phyloP scores from a whole-genome alignment of 1,140 invertebrate species.

The Babylonia areolata region DNA sequence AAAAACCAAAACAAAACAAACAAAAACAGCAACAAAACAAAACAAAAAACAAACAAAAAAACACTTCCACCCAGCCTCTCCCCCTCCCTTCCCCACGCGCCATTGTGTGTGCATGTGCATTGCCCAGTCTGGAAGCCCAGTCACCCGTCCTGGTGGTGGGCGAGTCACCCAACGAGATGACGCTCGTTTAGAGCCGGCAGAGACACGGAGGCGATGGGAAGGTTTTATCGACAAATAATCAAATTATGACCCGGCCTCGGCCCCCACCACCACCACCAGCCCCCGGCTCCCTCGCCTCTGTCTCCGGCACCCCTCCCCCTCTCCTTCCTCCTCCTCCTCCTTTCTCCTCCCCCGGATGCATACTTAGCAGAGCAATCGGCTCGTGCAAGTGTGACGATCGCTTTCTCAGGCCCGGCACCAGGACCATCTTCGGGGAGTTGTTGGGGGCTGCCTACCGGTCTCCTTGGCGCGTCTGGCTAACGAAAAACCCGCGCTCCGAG shows the following conservation, averaged over 20 bases:
- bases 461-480: conserved; percentile 36
- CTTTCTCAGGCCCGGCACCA: conserved; percentile 35
- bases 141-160: background rate
- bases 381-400: conserved; percentile 31
- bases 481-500: conserved; percentile 25
- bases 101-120: background rate
- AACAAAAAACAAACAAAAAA: too few species aligned
- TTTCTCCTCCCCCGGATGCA: background rate
- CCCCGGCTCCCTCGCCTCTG: background rate
- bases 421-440: conserved; percentile 32
- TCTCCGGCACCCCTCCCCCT: background rate
- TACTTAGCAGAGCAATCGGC: conserved; percentile 33
- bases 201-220: conserved; percentile 37
- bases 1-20: too few species aligned
- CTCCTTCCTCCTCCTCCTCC: background rate
- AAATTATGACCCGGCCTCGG: conserved; percentile 35
- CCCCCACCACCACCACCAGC: background rate
- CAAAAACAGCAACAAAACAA: too few species aligned
- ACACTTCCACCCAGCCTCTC: too few species aligned
- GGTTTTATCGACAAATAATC: conserved; percentile 42
- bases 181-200: conserved; percentile 31
- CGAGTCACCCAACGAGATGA: background rate
- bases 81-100: too few species aligned
- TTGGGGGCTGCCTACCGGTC: conserved; percentile 1
- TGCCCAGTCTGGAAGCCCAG: background rate